These are phyloP conservation scores for Argyrosomus japonicus DNA, from an alignment of 2,113 vertebrate species.

Conservation along the genomic window DNA sequence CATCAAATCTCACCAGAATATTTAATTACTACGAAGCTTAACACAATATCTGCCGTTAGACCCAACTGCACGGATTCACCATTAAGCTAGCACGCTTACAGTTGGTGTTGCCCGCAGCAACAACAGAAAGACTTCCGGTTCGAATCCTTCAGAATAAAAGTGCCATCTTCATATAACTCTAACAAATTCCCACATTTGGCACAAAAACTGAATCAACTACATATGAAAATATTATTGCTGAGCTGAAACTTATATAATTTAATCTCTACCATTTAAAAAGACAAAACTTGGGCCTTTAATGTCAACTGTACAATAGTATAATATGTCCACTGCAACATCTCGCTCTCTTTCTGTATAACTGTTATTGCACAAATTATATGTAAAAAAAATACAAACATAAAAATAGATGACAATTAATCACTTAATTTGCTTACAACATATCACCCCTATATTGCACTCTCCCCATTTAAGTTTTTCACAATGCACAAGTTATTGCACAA, in stretches of 20 bases:
- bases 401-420: no score
- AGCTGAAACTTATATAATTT: no score
- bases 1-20: background rate
- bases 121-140: slow-evolving; percentile 9
- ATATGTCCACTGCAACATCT: background rate
- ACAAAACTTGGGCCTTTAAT: background rate
- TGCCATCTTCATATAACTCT: fast-evolving
- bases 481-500: no score
- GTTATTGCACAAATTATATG: no score
- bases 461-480: no score
- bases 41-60: background rate
- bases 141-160: slow-evolving; percentile 47
- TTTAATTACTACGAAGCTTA: background rate
- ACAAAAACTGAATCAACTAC: background rate
- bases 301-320: background rate
- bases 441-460: no score
- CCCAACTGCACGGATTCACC: background rate
- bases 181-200: no score
- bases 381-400: no score
- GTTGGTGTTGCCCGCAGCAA: slow-evolving; percentile 6
- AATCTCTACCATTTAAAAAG: no score
- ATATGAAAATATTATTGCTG: background rate
- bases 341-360: background rate
- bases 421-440: no score
- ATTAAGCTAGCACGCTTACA: slow-evolving; percentile 1